Evolutionary conservation across 2,113 vertebrate genomes (phyloP).

Genomic region (Albula goreensis): DNA sequence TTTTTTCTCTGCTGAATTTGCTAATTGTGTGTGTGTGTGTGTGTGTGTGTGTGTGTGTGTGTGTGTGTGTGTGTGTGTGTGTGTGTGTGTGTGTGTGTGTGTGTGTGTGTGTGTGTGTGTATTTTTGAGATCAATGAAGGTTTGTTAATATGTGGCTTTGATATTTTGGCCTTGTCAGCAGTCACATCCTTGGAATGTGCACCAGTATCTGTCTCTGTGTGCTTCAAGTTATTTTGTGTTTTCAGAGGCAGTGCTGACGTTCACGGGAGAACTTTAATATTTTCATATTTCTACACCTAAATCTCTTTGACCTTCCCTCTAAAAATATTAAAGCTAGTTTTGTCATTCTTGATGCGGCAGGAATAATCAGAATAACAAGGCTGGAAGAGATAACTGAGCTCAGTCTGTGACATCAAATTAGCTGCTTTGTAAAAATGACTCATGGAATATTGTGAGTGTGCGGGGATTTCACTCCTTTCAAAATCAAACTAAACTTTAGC

Average conservation of each 20-base stretch:
- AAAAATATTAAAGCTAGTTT: constrained; percentile 32
- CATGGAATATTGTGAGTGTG: not conserved
- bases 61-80: no score
- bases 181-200: not conserved
- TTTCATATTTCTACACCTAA: not conserved
- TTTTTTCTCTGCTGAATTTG: not conserved
- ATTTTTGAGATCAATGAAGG: not conserved
- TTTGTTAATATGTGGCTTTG: not conserved
- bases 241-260: no score
- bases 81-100: not conserved
- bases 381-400: constrained; percentile 1
- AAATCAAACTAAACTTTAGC: no score
- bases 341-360: constrained; percentile 26
- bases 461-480: no score
- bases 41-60: no score
- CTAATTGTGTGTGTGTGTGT: not conserved
- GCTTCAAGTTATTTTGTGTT: no score
- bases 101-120: no score
- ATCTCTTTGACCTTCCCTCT: constrained; percentile 16
- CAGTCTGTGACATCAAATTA: constrained; percentile 20
- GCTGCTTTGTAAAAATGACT: not conserved
- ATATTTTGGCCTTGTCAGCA: not conserved
- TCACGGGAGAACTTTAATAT: no score
- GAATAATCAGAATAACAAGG: constrained; percentile 36
- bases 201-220: no score